Evolutionary conservation across 2,113 vertebrate genomes (phyloP), one percentile per base, ranked within the genome.

Genomic region (Perognathus longimembris): DNA sequence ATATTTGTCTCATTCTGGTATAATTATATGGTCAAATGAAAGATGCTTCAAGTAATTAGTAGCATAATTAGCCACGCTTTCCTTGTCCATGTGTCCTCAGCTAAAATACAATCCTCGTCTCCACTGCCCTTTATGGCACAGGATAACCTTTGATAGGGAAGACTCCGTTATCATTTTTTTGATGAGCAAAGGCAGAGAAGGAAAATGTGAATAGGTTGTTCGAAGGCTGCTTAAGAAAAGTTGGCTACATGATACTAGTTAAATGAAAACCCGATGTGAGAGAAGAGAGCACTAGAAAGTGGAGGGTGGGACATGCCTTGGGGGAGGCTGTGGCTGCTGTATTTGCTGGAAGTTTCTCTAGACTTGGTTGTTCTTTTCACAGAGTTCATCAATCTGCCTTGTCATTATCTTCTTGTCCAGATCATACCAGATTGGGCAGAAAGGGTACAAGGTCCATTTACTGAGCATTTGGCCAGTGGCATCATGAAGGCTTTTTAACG

Each of bases 41-140:
- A 96, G 93, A 86, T 95, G 96, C 94, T 89, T 97, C 70, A 96
- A 97, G 93, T 97, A 97, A 98, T 98, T 98, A 97, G 94, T 85
- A 86, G 90, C 0, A 0, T 98, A 97, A 98, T 98, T 98, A 97
- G 94, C 95, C 93, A 97, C 95, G 95, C 71, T 91, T 97, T 97
- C 96, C 89, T 97, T 40, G 74, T 96, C 1, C 0, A 73, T 75
- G 32, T 94, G 92, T 95, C 93, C 94, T 96, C 86, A 40, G 64
- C 71, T 96, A 96, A 97, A 97, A 97, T 80, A 79, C 89, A 95
- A 57, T 95, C 95, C 95, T 96, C 94, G 92, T 96, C 95, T 93
- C 92, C 92, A 94, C 85, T 96, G 94, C 88, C 91, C 93, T 98
- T 96, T 95, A 89, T 83, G 96, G 84, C 24, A 45, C 38, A 66